Evolutionary conservation across 92 coral and sea anemone genomes (phyloP).

Genomic region (Porites lobata): DNA sequence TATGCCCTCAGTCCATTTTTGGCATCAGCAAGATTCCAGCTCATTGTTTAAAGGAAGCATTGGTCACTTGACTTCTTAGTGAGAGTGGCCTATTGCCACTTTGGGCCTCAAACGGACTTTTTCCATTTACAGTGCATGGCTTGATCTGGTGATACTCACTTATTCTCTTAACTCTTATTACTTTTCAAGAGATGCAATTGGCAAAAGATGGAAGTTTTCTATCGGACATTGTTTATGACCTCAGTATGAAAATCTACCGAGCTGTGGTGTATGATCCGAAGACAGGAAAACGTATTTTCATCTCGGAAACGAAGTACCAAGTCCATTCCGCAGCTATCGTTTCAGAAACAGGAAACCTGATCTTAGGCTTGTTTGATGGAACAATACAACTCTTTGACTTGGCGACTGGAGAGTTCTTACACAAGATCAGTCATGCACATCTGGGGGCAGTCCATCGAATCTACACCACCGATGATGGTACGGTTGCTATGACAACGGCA

Average conservation of each 20-base stretch:
- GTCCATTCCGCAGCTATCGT: slow-evolving; percentile 68
- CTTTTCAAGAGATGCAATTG: slow-evolving; percentile 63
- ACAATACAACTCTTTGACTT: slow-evolving; percentile 61
- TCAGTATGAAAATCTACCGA: slow-evolving; percentile 45
- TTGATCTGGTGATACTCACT: not conserved
- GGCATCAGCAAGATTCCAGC: too few relatives aligned
- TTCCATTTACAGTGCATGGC: too few relatives aligned
- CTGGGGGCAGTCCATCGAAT: slow-evolving; percentile 74
- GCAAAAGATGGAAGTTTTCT: slow-evolving; percentile 62
- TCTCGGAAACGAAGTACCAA: slow-evolving; percentile 51
- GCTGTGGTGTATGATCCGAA: slow-evolving; percentile 72
- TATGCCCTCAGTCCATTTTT: too few relatives aligned
- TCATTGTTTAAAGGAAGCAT: too few relatives aligned
- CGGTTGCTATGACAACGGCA: slow-evolving; percentile 82
- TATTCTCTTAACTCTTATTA: not conserved
- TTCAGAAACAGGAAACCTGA: slow-evolving; percentile 28
- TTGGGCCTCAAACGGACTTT: too few relatives aligned
- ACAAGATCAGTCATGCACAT: slow-evolving; percentile 63
- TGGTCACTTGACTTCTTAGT: too few relatives aligned
- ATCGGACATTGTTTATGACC: slow-evolving; percentile 66
- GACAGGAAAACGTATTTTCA: slow-evolving; percentile 60
- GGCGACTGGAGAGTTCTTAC: slow-evolving; percentile 51
- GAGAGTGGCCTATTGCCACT: too few relatives aligned
- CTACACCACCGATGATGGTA: slow-evolving; percentile 58
- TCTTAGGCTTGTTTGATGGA: slow-evolving; percentile 77